phyloP scores from a whole-genome alignment of 2,113 vertebrate genomes.

The Aythya baeri region DNA sequence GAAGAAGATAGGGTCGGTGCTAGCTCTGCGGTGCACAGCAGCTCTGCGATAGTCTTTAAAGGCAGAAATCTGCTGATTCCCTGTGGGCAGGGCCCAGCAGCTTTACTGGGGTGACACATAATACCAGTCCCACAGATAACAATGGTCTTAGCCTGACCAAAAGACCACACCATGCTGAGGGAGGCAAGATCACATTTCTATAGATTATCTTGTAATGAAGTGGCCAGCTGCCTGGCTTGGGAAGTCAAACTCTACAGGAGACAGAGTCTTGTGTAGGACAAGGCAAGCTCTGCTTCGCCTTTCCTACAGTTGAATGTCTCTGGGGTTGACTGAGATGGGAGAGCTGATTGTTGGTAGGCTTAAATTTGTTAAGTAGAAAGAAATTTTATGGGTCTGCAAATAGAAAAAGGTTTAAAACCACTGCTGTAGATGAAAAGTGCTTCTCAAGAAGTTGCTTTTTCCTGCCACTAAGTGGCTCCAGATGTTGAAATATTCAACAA shows the following conservation, averaged over 20 bases:
- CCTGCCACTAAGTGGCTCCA: slow-evolving; percentile 74
- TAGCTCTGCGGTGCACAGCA: not conserved
- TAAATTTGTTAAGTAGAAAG: not conserved
- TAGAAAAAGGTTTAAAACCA: slow-evolving; percentile 31
- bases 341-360: not conserved
- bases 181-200: not conserved
- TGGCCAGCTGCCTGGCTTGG: not conserved
- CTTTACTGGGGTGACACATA: not conserved
- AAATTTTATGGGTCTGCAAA: slow-evolving; percentile 19
- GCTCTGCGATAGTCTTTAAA: not conserved
- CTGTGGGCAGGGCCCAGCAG: not conserved
- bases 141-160: not conserved
- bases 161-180: accelerated
- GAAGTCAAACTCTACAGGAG: not conserved
- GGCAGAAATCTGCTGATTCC: not conserved
- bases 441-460: slow-evolving; percentile 65
- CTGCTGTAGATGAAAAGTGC: slow-evolving; percentile 37
- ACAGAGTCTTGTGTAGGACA: not conserved
- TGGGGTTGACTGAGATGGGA: not conserved
- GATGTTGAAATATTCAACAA: slow-evolving; percentile 77
- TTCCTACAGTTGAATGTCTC: not conserved
- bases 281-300: not conserved
- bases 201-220: not conserved
- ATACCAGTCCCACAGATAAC: not conserved
- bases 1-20: not conserved